Base-by-base conservation (phyloP, 2,888 invertebrate species). In the Tolmerus cingulatus region DNA sequence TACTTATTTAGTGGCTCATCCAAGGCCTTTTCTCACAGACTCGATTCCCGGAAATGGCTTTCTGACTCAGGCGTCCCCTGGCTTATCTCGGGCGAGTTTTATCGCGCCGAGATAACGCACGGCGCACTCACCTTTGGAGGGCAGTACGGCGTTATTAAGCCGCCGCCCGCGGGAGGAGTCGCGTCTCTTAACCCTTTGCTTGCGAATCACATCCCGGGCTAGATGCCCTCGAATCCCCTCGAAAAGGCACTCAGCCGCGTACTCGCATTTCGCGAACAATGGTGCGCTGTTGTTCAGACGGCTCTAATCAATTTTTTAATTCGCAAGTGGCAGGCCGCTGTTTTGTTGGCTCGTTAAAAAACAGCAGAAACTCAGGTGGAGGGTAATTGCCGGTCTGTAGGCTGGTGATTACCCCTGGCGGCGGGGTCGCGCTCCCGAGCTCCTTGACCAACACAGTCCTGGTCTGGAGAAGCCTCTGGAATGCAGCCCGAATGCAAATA, bases 221-320 rank as follows among this genome's bases (percentile, higher is more conserved):
- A 27, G 19, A 23, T 23, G 66, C 66, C 0, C 66, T 66, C 19
- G 23, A 27, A 19, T 8, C 30, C 19, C 5, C 34, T 76, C 37
- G 19, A 23, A 66, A 66, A 12, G 66, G 19, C 66, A 19, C 66
- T 51, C 51, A 51, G n/a, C n/a, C 51, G 51, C 51, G 51, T 51
- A 51, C 19, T 51, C 51, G 7, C n/a, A 51, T 51, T 43, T 51
- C 8, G 51, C 51, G 1, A 34, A 77, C 77, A 34, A 77, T 77
- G 30, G 37, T 51, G 51, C n/a, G 51, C 51, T n/a, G 7, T 37
- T 77, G 30, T 37, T 37, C 77, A 40, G 30, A n/a, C 16, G 16
- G 30, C n/a, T 16, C 78, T 78, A 78, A 78, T 78, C 43, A 78
- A 78, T 78, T 78, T 78, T 43, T 78, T 43, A 40, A 34, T 34